These are phyloP conservation scores for Rhodophaea formosa DNA, from an alignment of 2,888 invertebrate species.

Conservation along the genomic window DNA sequence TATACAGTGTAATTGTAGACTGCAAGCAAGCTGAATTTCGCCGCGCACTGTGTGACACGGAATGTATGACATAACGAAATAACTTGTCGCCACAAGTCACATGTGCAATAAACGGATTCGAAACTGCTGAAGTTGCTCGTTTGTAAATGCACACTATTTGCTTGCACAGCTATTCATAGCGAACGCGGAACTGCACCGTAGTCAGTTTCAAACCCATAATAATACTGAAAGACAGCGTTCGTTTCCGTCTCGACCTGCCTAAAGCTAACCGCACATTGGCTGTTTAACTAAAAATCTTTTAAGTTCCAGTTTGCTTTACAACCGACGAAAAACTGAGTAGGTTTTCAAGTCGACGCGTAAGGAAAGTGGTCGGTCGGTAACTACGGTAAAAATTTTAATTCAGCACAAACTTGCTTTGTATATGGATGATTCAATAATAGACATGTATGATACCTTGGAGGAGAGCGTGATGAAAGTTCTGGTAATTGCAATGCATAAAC, in stretches of 20 bases:
- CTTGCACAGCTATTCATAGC: conserved; percentile 43
- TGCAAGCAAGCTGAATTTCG: neutral
- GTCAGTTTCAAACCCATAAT: conserved; percentile 50
- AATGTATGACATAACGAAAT: conserved; percentile 10
- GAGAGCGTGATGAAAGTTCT: no score
- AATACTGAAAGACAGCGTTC: conserved; percentile 54
- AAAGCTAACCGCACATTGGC: conserved; percentile 28
- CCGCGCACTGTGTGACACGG: conserved; percentile 6
- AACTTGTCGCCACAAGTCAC: conserved; percentile 10
- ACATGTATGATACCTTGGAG: no score
- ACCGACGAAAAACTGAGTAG: no score
- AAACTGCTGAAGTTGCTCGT: conserved; percentile 12
- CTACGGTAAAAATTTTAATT: no score
- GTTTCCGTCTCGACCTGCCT: conserved; percentile 49
- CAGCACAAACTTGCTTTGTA: no score
- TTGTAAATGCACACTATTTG: conserved; percentile 30
- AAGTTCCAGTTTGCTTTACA: conserved; percentile 20
- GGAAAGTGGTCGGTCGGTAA: no score
- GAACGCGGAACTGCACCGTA: conserved; percentile 37
- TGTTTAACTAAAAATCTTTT: conserved; percentile 17
- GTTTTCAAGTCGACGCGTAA: no score
- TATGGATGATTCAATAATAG: no score
- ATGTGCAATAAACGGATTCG: conserved; percentile 13
- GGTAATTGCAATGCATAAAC: no score
- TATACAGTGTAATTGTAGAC: conserved; percentile 3